Percentiles rank a stretch among this genome's conserved stretches.
phyloP scores from a whole-genome alignment of 1,140 invertebrate species.

The Drosophila paulistorum region DNA sequence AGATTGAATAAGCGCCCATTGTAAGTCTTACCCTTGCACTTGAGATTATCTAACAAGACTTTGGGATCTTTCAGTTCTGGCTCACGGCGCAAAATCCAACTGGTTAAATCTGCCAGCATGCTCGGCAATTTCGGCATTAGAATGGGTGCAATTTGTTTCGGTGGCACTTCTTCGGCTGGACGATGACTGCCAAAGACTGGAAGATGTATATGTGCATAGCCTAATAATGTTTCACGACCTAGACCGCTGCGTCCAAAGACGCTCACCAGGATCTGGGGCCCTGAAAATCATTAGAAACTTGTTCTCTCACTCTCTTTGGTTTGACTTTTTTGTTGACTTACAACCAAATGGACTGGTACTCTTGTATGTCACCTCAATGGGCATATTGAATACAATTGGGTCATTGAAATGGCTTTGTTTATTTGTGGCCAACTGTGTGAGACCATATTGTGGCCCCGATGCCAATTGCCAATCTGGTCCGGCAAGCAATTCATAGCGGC shows the following conservation, averaged over 20 bases:
- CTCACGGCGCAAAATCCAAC: slow-evolving; percentile 71
- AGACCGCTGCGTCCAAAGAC: slow-evolving; percentile 78
- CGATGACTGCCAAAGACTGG: slow-evolving; percentile 64
- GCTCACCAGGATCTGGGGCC: slow-evolving; percentile 82
- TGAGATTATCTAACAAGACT: slow-evolving; percentile 66
- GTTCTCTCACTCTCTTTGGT: not conserved
- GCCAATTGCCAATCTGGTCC: slow-evolving; percentile 80
- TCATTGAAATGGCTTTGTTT: slow-evolving; percentile 68
- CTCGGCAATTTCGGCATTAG: slow-evolving; percentile 67
- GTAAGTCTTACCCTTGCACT: slow-evolving; percentile 66
- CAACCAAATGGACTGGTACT: slow-evolving; percentile 82
- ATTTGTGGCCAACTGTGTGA: slow-evolving; percentile 78
- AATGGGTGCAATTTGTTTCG: slow-evolving; percentile 58
- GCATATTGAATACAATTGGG: slow-evolving; percentile 82
- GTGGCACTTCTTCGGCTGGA: slow-evolving; percentile 25
- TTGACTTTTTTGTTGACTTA: slow-evolving; percentile 47
- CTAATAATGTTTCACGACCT: slow-evolving; percentile 69
- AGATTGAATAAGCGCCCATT: not conserved
- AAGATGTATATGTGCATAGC: slow-evolving; percentile 80
- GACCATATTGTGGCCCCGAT: slow-evolving; percentile 72
- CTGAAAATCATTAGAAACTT: slow-evolving; percentile 33
- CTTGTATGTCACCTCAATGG: slow-evolving; percentile 81
- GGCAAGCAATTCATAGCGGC: slow-evolving; percentile 78
- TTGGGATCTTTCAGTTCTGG: slow-evolving; percentile 78
- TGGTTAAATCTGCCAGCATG: slow-evolving; percentile 71